Percentiles rank a stretch among this genome's conserved stretches.
These are phyloP conservation scores for Gymnocypris eckloni DNA, from an alignment of 2,797 vertebrate species.

Conservation along the genomic window DNA sequence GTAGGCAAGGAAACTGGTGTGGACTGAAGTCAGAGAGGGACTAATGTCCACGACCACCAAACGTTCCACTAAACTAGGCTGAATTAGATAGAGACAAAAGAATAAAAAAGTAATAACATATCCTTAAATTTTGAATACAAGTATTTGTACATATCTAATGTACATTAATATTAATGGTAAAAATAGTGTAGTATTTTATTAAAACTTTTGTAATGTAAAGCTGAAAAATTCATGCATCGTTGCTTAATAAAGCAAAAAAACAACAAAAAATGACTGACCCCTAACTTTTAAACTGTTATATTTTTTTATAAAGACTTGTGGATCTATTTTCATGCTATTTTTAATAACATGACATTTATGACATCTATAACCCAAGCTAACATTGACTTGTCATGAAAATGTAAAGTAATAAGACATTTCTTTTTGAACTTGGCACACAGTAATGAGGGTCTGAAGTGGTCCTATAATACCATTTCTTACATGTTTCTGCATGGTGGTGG, in stretches of 20 bases:
- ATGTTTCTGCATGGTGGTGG: constrained; percentile 1
- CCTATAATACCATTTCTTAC: too few species aligned
- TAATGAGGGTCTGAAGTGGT: background rate
- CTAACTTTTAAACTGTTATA: too few species aligned
- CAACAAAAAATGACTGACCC: too few species aligned
- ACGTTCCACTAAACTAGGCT: constrained; percentile 90
- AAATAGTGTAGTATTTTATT: too few species aligned
- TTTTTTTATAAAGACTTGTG: too few species aligned
- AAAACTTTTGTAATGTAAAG: background rate
- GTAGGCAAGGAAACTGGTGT: constrained; percentile 80
- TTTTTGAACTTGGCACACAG: background rate
- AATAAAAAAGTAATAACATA: background rate
- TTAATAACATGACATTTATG: background rate
- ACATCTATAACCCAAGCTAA: background rate
- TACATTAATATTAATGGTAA: too few species aligned
- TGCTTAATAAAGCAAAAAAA: background rate
- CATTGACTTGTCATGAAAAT: background rate
- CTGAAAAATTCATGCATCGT: background rate
- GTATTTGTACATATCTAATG: background rate
- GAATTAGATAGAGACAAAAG: background rate
- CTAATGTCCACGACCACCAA: constrained; percentile 91
- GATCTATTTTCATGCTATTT: background rate
- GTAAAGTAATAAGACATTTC: background rate
- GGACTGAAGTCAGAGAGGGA: constrained; percentile 70
- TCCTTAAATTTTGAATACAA: background rate